These are phyloP conservation scores for Theocolax elegans DNA, from an alignment of 1,140 invertebrate genomes.

Conservation along the genomic window DNA sequence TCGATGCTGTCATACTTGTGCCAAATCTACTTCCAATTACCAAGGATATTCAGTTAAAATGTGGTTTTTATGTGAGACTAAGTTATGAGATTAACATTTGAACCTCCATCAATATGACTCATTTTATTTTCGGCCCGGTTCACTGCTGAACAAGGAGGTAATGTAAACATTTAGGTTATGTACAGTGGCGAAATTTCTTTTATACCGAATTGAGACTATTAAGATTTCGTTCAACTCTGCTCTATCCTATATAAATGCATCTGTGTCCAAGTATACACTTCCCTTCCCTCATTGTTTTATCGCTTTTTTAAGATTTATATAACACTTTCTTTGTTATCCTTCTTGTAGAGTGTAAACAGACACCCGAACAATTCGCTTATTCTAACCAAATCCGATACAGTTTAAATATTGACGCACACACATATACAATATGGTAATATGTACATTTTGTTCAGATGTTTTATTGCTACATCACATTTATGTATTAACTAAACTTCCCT, in stretches of 20 bases:
- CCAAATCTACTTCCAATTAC: no score
- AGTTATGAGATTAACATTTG: background rate
- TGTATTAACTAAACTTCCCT: no score
- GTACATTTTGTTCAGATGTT: no score
- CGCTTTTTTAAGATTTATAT: no score
- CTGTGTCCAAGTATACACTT: background rate
- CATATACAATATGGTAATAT: no score
- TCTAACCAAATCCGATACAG: no score
- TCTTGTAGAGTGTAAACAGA: background rate
- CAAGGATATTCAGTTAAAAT: no score
- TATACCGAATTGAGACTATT: background rate
- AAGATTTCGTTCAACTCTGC: background rate
- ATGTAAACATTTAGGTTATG: conserved; percentile 8
- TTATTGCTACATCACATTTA: no score
- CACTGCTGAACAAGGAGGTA: background rate
- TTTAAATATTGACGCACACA: no score
- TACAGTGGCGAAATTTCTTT: background rate
- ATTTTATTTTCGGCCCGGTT: background rate
- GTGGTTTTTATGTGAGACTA: no score
- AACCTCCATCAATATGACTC: background rate
- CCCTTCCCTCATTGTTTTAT: background rate
- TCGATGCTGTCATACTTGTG: no score
- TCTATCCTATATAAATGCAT: background rate
- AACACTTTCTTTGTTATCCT: background rate
- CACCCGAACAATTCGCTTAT: no score